phyloP scores from a whole-genome alignment of 2,113 vertebrate genomes.

The Dicrurus megarhynchus region DNA sequence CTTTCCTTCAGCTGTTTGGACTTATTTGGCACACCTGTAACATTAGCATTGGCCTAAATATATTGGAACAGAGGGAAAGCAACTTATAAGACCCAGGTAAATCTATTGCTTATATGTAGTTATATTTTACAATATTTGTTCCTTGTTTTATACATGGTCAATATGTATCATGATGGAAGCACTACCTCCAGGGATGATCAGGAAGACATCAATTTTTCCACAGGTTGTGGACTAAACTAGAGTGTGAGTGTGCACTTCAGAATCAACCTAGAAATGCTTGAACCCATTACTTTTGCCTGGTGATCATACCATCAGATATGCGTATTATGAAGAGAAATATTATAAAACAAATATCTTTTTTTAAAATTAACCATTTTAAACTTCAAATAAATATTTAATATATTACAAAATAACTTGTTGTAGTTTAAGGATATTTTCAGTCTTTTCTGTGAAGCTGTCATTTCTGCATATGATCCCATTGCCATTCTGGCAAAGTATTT shows the following conservation, averaged over 20 bases:
- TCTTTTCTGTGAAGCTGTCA: not conserved
- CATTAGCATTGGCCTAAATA: not conserved
- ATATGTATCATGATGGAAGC: not conserved
- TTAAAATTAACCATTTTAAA: not conserved
- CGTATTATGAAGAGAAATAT: conserved; percentile 31
- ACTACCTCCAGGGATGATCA: not conserved
- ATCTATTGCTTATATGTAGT: not conserved
- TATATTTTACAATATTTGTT: not conserved
- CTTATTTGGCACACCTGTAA: not conserved
- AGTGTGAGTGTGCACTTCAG: not conserved
- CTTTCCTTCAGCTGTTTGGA: not conserved
- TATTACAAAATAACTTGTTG: conserved; percentile 12
- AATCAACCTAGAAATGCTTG: not conserved
- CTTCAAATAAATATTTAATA: not conserved
- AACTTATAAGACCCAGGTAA: not conserved
- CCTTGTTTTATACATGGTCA: not conserved
- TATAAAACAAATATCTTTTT: not conserved
- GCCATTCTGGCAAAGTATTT: not conserved
- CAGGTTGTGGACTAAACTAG: not conserved
- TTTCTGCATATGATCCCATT: not conserved
- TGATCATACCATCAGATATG: not conserved
- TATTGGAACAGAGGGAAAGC: not conserved
- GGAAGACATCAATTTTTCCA: not conserved
- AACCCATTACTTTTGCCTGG: not conserved
- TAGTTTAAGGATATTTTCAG: conserved; percentile 24